Evolutionary conservation across 1,140 invertebrate species (phyloP), one percentile per base, ranked within the genome.

Genomic region (Temnothorax longispinosus): DNA sequence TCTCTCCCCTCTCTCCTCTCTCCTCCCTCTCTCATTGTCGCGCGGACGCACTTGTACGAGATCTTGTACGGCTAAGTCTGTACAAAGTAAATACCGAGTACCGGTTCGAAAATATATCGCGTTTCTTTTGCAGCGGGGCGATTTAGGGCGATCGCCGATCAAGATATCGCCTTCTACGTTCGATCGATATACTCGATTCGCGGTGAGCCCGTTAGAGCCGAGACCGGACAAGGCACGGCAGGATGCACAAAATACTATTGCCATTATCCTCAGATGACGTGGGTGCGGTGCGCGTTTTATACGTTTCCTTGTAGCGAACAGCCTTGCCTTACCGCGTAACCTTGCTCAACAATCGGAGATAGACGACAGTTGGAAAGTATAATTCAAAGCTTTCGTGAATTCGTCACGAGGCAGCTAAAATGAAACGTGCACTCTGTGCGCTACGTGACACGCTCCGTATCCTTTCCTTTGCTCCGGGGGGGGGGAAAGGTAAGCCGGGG

Each of bases 181-280:
- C 86, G 88, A 89, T 89, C 32, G 62, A 88, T 41, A 62, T 32
- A 62, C 75, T 74, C 58, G 84, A 69, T 85, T 75, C 52, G 32
- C 47, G n/a, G 6, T 18, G 77, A 72, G 41, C 67, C 41, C 18
- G 62, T 41, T 67, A 64, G 15, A 64, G 27, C 13, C 27, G 47
- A 91, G 47, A 91, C 89, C 90, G 90, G 90, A 91, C 89, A 62
- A 65, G 91, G 91, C 90, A 87, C 90, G 91, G 85, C 90, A 91
- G 90, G 91, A 92, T 92, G 90, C 76, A 81, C 87, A 72, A 90
- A 88, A 88, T 90, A 90, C 58, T 62, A 56, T 60, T 87, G 52
- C 78, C 71, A 90, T 86, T 90, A 90, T 76, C 62, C 62, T 80
- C 76, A 52, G 72, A 65, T 71, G 32, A 75, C 56, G 15, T 89